Evolutionary conservation across 2,113 vertebrate genomes (phyloP).

Genomic region (Leiothrix lutea): DNA sequence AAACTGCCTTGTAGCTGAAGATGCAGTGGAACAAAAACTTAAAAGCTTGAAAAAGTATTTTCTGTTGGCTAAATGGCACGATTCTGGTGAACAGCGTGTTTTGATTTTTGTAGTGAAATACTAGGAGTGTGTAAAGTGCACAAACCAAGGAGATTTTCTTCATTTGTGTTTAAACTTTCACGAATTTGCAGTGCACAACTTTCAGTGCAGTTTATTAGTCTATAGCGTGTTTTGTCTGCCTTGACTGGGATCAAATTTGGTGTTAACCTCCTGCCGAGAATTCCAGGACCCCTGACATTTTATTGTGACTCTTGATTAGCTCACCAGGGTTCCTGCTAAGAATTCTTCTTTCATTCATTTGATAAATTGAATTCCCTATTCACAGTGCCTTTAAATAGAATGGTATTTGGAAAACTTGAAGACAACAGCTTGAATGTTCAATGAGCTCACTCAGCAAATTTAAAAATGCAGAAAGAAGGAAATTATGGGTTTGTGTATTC

Average conservation of each 20-base stretch:
- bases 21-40: neutral
- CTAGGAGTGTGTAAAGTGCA: neutral
- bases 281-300: conserved; percentile 65
- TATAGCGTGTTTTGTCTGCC: conserved; percentile 40
- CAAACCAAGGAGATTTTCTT: neutral
- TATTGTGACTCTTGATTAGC: conserved; percentile 70
- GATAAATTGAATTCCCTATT: conserved; percentile 66
- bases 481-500: neutral
- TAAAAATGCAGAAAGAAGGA: neutral
- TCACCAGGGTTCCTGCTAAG: conserved; percentile 63
- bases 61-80: neutral
- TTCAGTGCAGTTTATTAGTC: conserved; percentile 7
- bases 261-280: conserved; percentile 63
- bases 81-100: neutral
- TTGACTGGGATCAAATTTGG: conserved; percentile 15
- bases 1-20: neutral
- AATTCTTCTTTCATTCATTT: conserved; percentile 65
- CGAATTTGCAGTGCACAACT: neutral
- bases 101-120: neutral
- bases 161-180: neutral
- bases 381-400: conserved; percentile 66
- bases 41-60: neutral
- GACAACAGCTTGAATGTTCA: conserved; percentile 47
- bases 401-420: conserved; percentile 56
- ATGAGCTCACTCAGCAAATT: conserved; percentile 34